These are phyloP conservation scores for Ferrisia virgata DNA, from an alignment of 2,888 invertebrate genomes.

Conservation along the genomic window DNA sequence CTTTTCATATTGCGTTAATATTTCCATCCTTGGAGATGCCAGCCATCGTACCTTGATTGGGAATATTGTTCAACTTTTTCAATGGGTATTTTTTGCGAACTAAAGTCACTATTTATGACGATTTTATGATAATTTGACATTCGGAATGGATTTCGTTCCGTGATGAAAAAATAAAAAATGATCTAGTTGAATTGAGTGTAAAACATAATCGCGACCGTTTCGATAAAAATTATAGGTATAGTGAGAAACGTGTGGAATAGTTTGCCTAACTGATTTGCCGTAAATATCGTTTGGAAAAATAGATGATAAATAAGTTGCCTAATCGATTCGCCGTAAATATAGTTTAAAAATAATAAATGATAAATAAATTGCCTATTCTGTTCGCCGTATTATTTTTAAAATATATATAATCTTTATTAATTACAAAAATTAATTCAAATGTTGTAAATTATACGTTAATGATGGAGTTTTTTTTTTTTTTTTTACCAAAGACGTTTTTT, in stretches of 20 bases:
- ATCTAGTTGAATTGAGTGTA: background rate
- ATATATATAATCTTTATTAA: too few species aligned
- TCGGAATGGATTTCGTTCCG: background rate
- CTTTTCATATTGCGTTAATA: conserved; percentile 10
- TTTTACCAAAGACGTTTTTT: background rate
- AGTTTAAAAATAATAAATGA: background rate
- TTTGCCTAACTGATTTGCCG: background rate
- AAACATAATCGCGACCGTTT: background rate
- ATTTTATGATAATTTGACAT: background rate
- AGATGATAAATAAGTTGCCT: background rate
- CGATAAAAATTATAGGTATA: background rate
- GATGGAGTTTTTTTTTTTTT: too few species aligned
- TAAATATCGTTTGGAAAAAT: background rate
- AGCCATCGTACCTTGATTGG: background rate
- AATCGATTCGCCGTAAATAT: background rate
- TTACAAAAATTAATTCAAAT: background rate
- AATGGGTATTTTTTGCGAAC: background rate
- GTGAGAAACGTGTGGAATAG: background rate
- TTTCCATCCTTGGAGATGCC: background rate
- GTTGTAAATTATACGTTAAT: too few species aligned
- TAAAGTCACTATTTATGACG: background rate
- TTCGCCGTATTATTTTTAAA: too few species aligned
- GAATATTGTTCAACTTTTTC: conserved; percentile 7
- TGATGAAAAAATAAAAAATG: background rate
- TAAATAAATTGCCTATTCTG: background rate